Conservation (phyloP, 2,113 vertebrate genomes). For the Leptobrachium leishanense region DNA sequence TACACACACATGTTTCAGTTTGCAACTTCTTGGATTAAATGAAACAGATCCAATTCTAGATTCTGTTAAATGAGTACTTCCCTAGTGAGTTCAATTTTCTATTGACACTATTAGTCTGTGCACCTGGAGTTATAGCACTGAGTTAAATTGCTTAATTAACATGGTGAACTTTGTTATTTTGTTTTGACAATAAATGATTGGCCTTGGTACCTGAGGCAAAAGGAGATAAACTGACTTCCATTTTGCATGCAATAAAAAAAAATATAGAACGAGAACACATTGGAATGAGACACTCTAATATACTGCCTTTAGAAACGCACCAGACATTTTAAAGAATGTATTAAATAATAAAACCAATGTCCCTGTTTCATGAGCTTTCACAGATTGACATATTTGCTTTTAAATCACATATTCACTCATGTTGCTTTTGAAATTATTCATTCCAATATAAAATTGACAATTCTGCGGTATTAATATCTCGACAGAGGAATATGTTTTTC, state of each 20-base stretch:
- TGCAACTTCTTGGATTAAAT: constrained; percentile 30
- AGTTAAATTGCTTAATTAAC: constrained; percentile 50
- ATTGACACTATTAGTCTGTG: constrained; percentile 50
- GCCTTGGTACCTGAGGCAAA: constrained; percentile 48
- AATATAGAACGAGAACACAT: neutral
- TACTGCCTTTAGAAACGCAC: neutral
- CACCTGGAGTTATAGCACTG: constrained; percentile 48
- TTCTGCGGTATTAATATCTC: no score
- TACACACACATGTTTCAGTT: neutral
- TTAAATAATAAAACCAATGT: neutral
- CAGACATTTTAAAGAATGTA: neutral
- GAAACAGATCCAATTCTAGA: constrained; percentile 49
- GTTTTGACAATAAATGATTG: constrained; percentile 49
- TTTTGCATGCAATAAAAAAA: constrained; percentile 30
- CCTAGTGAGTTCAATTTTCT: constrained; percentile 49
- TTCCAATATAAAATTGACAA: neutral
- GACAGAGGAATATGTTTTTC: no score
- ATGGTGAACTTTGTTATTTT: constrained; percentile 50
- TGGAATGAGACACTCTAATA: neutral
- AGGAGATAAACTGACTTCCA: constrained; percentile 43
- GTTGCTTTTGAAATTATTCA: neutral
- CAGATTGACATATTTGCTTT: neutral
- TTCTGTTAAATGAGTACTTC: constrained; percentile 50
- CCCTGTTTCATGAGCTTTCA: no score
- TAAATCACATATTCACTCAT: neutral